phyloP scores from a whole-genome alignment of 2,113 vertebrate genomes.

The Reinhardtius hippoglossoides region DNA sequence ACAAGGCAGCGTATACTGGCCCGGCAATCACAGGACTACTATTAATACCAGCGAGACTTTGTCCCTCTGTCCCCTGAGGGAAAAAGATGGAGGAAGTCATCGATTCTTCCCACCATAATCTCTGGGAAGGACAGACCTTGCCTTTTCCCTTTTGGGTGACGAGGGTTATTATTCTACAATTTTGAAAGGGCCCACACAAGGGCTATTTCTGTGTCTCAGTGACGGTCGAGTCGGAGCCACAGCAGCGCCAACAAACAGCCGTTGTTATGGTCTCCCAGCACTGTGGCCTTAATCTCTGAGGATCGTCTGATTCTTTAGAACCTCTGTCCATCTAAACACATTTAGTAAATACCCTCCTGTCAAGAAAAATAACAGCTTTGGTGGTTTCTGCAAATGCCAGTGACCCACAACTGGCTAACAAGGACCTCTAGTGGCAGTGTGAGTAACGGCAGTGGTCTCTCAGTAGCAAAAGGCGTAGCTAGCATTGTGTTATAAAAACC shows the following conservation, averaged over 20 bases:
- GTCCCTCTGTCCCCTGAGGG: slow-evolving; percentile 65
- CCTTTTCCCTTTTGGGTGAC: slow-evolving; percentile 70
- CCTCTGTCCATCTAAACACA: background rate
- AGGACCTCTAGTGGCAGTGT: background rate
- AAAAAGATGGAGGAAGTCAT: slow-evolving; percentile 77
- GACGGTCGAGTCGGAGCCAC: slow-evolving; percentile 22
- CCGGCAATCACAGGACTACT: slow-evolving; percentile 62
- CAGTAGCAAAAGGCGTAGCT: background rate
- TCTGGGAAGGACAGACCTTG: slow-evolving; percentile 73
- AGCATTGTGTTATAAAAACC: background rate
- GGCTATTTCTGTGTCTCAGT: slow-evolving; percentile 65
- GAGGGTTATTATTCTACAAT: slow-evolving; percentile 68
- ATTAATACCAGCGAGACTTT: slow-evolving; percentile 75
- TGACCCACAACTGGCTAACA: background rate
- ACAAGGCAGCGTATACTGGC: slow-evolving; percentile 16
- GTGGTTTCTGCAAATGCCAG: background rate
- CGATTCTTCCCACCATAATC: slow-evolving; percentile 79
- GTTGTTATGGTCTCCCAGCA: slow-evolving; percentile 19
- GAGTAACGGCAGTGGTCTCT: background rate
- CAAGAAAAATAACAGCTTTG: background rate
- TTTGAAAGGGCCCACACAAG: slow-evolving; percentile 57
- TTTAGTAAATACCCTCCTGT: background rate
- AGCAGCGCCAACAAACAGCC: slow-evolving; percentile 26
- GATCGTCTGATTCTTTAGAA: slow-evolving; percentile 10
- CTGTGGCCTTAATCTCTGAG: slow-evolving; percentile 10